Evolutionary conservation across 1,140 invertebrate species (phyloP), one percentile per base, ranked within the genome.

Genomic region (Drosophila albomicans): DNA sequence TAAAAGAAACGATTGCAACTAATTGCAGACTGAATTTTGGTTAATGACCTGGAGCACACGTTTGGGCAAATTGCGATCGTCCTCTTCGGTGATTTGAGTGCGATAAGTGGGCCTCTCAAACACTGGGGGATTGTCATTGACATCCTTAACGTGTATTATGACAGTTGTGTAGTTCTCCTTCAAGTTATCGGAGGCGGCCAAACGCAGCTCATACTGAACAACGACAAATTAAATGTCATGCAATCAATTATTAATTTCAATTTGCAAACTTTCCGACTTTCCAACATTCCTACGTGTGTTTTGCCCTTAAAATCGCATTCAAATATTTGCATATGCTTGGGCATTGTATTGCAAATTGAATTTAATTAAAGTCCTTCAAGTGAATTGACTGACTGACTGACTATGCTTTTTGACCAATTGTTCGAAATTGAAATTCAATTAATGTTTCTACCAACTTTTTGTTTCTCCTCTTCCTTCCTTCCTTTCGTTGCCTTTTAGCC

Each of bases 81-180:
- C 97, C 93, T 98, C 98, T 93, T 98, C 98, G 3, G 97, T 98
- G 93, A 99, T 99, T 93, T 98, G 97, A 6, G 98, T 98, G 85
- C 97, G 95, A 93, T 98, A 99, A 54, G 97, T 98, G 28, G 98
- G 98, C 74, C 97, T 94, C 93, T 99, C 97, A 93, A 98, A 99
- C 65, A 97, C 96, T 1, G 97, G 96, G 11, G 95, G 95, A 93
- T 94, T 94, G 75, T 98, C 97, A 93, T 99, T 99, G 54, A 98
- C 97, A 91, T 98, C 98, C 94, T 98, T 98, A 73, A 99, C 97
- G 93, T 98, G 97, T 85, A 99, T 98, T 79, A 99, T 97, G 41
- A 99, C 98, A 5, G 96, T 98, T 3, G 98, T 98, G 93, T 97
- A 97, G 94, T 99, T 99, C 93, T 99, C 98, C 94, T 98, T 98